Evolutionary conservation across 2,888 invertebrate species (phyloP), one percentile per base, ranked within the genome.

Genomic region (Leptinotarsa juncta): DNA sequence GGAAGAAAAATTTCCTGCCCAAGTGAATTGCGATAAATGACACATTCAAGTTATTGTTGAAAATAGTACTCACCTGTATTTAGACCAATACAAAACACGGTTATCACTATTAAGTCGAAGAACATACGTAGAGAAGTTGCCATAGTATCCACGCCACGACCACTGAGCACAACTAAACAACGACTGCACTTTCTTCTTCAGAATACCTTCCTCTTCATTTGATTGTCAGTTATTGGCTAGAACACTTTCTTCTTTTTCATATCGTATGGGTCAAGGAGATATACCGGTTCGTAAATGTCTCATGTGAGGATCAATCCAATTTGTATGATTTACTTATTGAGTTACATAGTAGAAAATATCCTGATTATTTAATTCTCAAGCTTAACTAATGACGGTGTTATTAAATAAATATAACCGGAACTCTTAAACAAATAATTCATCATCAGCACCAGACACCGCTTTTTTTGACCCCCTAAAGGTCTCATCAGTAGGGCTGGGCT

Each of bases 211-310:
- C 50, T 70, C 80, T 79, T 81, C 81, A 80, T 79, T 80, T 53
- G 72, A 79, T 80, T 81, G 79, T 74, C 81, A 81, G 75, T 81
- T 78, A 79, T 81, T 81, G 81, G 79, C 76, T 79, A 75, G 73
- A 75, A 80, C 70, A 82, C 81, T 82, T 82, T 82, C 82, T 82
- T 82, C 79, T 62, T 62, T 26, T 80, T 80, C 80, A 80, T 80
- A 80, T 80, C 79, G 72, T 80, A 81, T 81, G 78, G 81, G 82
- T 81, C 82, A 81, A 82, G 82, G 82, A 82, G 80, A 82, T 80
- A 81, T 81, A 82, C 82, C 81, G 80, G 82, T 82, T 81, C 75
- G 72, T 69, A 71, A 69, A 60, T 57, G 57, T 69, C 57, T 55
- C 42, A 48, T 69, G 60, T 42, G 57, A 48, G n/a, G 68, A 68